Evolutionary conservation across 2,113 vertebrate species (phyloP).

Genomic region (Ochotona princeps): DNA sequence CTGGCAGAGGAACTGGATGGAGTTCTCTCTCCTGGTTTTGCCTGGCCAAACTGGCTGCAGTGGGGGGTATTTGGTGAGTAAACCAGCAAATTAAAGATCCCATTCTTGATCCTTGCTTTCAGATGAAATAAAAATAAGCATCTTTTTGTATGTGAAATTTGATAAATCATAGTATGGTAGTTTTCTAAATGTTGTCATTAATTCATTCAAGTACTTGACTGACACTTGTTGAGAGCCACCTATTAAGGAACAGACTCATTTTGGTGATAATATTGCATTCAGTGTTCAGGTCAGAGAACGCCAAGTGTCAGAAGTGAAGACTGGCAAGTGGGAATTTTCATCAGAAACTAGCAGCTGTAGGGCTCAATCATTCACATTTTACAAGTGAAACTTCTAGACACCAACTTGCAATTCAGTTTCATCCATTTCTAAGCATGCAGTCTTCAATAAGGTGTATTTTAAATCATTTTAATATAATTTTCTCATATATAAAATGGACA

Average conservation of each 20-base stretch:
- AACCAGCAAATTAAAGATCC: too few relatives aligned
- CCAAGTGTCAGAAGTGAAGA: too few relatives aligned
- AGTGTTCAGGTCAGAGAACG: not conserved
- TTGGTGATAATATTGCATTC: not conserved
- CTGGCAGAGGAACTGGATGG: too few relatives aligned
- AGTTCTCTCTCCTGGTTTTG: too few relatives aligned
- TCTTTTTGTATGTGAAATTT: too few relatives aligned
- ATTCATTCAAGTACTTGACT: not conserved
- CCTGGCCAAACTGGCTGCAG: too few relatives aligned
- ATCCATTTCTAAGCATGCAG: not conserved
- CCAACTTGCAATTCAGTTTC: not conserved
- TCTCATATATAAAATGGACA: not conserved
- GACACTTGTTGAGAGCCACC: not conserved
- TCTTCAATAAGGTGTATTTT: not conserved
- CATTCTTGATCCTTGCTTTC: too few relatives aligned
- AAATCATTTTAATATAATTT: not conserved
- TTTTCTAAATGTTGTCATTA: not conserved
- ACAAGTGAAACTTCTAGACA: too few relatives aligned
- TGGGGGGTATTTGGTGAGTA: too few relatives aligned
- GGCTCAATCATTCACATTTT: rapidly evolving
- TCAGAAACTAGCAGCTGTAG: too few relatives aligned
- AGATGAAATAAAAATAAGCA: too few relatives aligned
- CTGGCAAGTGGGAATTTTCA: rapidly evolving
- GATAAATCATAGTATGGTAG: too few relatives aligned
- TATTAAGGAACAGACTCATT: not conserved